Evolutionary conservation across 2,888 invertebrate genomes (phyloP).

Genomic region (Tupiocoris notatus): DNA sequence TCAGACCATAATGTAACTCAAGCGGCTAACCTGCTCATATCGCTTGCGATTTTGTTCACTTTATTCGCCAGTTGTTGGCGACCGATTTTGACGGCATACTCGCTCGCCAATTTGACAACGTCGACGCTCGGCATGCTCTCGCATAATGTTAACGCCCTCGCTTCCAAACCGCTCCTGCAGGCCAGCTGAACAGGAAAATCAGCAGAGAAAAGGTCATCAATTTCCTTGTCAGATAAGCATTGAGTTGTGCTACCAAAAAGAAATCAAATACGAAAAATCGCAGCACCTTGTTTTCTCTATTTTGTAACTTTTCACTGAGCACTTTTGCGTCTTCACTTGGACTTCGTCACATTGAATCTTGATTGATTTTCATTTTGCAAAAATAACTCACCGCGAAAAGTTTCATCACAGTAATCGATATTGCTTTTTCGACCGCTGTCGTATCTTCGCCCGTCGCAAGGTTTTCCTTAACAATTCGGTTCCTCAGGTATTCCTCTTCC

Average conservation of each 20-base stretch:
- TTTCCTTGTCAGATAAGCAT: too few species aligned
- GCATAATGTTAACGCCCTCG: conserved; percentile 82
- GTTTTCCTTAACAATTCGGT: conserved; percentile 38
- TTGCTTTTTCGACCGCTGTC: conserved; percentile 63
- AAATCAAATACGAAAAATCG: too few species aligned
- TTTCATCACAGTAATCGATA: conserved; percentile 79
- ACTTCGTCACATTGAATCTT: too few species aligned
- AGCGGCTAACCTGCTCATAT: conserved; percentile 39
- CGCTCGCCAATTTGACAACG: conserved; percentile 78
- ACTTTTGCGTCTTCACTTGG: too few species aligned
- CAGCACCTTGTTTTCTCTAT: too few species aligned
- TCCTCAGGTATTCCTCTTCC: conserved; percentile 61
- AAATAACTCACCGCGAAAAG: conserved; percentile 82
- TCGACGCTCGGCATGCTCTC: conserved; percentile 75
- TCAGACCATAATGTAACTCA: background rate
- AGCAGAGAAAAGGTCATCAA: background rate
- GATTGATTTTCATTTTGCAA: too few species aligned
- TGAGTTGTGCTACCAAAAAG: too few species aligned
- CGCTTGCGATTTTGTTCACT: conserved; percentile 54
- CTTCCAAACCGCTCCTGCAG: conserved; percentile 78
- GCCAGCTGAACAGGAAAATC: conserved; percentile 64
- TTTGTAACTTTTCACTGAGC: too few species aligned
- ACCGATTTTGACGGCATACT: conserved; percentile 78
- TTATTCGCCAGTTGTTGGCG: conserved; percentile 76
- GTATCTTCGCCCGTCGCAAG: conserved; percentile 47